These are phyloP conservation scores for Bombus vancouverensis DNA, from an alignment of 1,140 invertebrate species.

Conservation along the genomic window DNA sequence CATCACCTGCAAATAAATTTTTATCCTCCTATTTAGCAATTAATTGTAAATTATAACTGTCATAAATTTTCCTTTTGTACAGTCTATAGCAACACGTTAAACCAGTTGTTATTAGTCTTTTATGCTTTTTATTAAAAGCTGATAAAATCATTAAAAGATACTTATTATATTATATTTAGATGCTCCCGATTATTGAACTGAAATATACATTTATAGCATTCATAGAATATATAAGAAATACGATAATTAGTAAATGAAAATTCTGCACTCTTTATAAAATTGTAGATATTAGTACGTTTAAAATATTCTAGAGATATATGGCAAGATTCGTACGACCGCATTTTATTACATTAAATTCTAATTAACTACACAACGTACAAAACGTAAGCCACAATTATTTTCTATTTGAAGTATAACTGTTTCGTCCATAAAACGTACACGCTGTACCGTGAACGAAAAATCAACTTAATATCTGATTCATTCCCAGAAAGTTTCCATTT, in stretches of 20 bases:
- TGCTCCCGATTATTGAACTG: not conserved
- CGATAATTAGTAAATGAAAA: too few relatives aligned
- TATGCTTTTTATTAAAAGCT: not conserved
- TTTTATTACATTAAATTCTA: too few relatives aligned
- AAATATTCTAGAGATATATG: too few relatives aligned
- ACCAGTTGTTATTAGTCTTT: not conserved
- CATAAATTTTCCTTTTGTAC: not conserved
- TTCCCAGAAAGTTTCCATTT: not conserved
- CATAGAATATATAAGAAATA: too few relatives aligned
- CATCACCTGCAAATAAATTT: not conserved
- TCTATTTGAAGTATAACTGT: too few relatives aligned
- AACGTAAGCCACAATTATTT: too few relatives aligned
- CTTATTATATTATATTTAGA: not conserved
- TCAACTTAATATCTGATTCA: not conserved
- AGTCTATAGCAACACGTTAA: not conserved
- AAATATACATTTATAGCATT: not conserved
- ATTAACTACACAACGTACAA: too few relatives aligned
- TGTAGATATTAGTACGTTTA: too few relatives aligned
- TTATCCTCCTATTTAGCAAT: not conserved
- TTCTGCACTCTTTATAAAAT: too few relatives aligned
- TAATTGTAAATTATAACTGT: not conserved
- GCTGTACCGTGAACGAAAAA: too few relatives aligned
- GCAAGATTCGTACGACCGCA: too few relatives aligned
- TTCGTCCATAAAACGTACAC: too few relatives aligned
- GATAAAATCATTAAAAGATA: not conserved